Conservation (phyloP, 2,888 invertebrate species). For the Dyspetes luteomarginatus region DNA sequence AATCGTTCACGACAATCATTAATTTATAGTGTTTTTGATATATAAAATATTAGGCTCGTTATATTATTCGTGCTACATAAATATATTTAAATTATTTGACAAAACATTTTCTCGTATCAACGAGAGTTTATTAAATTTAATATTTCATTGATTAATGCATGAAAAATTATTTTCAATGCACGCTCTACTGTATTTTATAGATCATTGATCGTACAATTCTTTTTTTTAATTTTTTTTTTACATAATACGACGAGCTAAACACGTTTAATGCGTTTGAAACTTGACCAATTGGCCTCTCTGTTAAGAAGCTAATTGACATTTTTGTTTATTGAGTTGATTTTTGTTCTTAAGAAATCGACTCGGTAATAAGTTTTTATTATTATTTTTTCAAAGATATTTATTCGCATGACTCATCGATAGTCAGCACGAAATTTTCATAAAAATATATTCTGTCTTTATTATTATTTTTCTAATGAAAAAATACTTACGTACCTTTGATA, state of each 20-base stretch:
- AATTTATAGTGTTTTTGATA: constrained; percentile 3
- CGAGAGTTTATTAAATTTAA: neutral
- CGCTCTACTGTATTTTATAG: neutral
- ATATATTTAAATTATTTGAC: neutral
- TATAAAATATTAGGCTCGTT: neutral
- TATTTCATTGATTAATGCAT: constrained; percentile 7
- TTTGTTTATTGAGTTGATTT: neutral
- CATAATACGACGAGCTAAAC: neutral
- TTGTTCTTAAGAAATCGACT: constrained; percentile 4
- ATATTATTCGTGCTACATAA: neutral
- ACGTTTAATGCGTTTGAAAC: neutral
- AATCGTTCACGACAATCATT: constrained; percentile 22
- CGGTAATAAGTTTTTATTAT: neutral
- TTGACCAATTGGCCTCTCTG: too few relatives aligned
- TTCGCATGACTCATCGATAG: constrained; percentile 34
- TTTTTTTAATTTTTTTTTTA: neutral
- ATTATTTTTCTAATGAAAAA: constrained; percentile 11
- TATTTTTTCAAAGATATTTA: constrained; percentile 30
- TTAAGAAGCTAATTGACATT: too few relatives aligned
- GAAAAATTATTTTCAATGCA: neutral
- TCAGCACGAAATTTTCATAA: constrained; percentile 5
- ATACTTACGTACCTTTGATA: neutral
- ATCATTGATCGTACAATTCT: neutral
- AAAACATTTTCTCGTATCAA: neutral
- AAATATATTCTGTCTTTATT: constrained; percentile 1